phyloP scores from a whole-genome alignment of 2,797 vertebrate species.

The Enteromius viviparus region DNA sequence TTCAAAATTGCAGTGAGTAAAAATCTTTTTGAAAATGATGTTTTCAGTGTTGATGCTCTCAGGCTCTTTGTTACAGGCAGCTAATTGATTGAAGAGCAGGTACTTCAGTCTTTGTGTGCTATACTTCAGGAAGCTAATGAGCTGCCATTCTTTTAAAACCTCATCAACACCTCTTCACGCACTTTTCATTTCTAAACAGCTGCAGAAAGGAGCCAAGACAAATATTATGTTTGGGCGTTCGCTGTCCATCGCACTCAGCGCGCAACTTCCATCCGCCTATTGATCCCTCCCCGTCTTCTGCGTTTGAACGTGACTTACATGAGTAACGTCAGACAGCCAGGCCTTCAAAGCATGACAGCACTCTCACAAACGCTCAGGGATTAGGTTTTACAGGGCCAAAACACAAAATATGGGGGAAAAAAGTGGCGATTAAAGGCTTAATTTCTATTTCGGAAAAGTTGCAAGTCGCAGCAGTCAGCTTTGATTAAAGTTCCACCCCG shows the following conservation, averaged over 20 bases:
- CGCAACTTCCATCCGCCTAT: constrained; percentile 6
- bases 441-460: constrained; percentile 59
- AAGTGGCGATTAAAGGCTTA: constrained; percentile 56
- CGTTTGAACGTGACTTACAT: constrained; percentile 39
- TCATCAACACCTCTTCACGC: constrained; percentile 45
- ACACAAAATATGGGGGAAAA: constrained; percentile 50
- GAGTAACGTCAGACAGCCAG: not conserved
- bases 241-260: not conserved
- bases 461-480: constrained; percentile 58
- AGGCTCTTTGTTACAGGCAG: not conserved
- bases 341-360: constrained; percentile 48
- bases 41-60: constrained; percentile 22
- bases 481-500: constrained; percentile 52
- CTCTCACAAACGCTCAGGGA: constrained; percentile 32
- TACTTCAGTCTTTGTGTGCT: constrained; percentile 39
- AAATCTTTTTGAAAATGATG: not conserved
- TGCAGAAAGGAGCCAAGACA: constrained; percentile 12
- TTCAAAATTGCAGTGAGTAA: not conserved
- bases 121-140: constrained; percentile 52
- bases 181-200: constrained; percentile 43
- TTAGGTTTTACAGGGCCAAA: constrained; percentile 44
- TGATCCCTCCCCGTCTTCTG: constrained; percentile 34
- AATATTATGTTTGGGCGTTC: constrained; percentile 38
- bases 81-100: constrained; percentile 54
- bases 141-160: constrained; percentile 52